Base-by-base conservation (phyloP, 2,797 vertebrate genomes). In the Ctenochaetus hawaiiensis region DNA sequence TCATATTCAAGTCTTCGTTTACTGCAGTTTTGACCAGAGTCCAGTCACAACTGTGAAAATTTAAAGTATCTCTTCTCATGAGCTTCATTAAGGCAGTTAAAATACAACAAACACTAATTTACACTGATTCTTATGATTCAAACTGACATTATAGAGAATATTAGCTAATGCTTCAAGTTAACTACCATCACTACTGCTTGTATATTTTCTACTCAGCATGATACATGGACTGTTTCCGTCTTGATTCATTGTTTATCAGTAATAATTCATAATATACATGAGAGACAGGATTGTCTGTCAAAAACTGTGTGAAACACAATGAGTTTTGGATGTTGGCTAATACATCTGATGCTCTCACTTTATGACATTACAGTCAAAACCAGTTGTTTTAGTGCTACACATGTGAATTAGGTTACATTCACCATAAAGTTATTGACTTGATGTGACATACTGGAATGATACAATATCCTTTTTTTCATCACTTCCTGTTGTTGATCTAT, bases 21-120 rank as follows among this genome's bases (percentile, higher is more conserved):
- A 30, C 72, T 82, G 77, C 83, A 71, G 85, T 30, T 81, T 76
- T 79, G 83, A 91, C 81, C 63, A 65, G 60, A 74, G 80, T 83
- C 73, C 72, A 58, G 78, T 74, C 81, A 67, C 41, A 70, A 45
- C 60, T 49, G 49, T 75, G 58, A 61, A 81, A 67, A 81, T 66
- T 34, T 34, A 87, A 83, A 68, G 52, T 44, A 52, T 85, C 61
- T 72, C 58, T 48, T 85, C 75, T 79, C 56, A 73, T 53, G 72
- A 81, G 78, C 83, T 90, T 90, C 75, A 56, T 95, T 95, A 96
- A 94, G 94, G 95, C 94, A 88, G 85, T 84, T 90, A 79, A 77
- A 90, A 90, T 87, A 90, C 64, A 86, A 84, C 71, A 87, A 85
- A 85, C 62, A 90, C 63, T 83, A 76, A 83, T 68, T 69, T 66